Base-by-base conservation (phyloP, 2,797 vertebrate genomes). In the Sparidentex hasta region DNA sequence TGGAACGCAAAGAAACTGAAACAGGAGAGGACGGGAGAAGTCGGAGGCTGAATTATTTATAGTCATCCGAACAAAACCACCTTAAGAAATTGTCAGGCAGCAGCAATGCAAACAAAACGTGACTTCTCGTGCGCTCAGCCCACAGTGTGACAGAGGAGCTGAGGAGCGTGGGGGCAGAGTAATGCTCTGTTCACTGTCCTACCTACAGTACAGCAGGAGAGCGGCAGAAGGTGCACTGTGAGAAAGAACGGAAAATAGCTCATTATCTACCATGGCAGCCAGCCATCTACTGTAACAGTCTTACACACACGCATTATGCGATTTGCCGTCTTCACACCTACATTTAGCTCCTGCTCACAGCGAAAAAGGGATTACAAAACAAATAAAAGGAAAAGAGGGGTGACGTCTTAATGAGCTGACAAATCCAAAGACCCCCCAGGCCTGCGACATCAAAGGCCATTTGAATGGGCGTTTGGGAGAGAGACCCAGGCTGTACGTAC, bases 371-470 rank as follows among this genome's bases (percentile, higher is more conserved):
- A 93, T 93, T 91, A 93, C 87, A 91, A 89, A 92, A 94, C 92
- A 92, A 94, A 94, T 93, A 93, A 87, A 88, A 81, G 87, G 86
- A 88, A 92, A 89, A 87, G 81, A 83, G 81, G 68, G 87, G 73
- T 94, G 92, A 95, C 81, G 80, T 94, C 92, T 92, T 94, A 93
- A 95, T 94, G 92, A 94, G 92, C 84, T 33, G 78, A 88, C 90
- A 92, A 90, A 89, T 93, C 87, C 88, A 87, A 89, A 90, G 87
- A 83, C 85, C 88, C 87, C 90, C 91, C 59, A 77, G 86, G 74
- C 75, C 79, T 2, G 78, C 72, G 18, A 90, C 92, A 94, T 94
- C 91, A 95, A 95, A 95, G 92, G 86, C 83, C 82, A 86, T 82
- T 87, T 93, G 83, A 93, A 93, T 50, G 81, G 91, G 84, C 88